These are phyloP conservation scores for Rhabditoides inermis DNA, from an alignment of 2,888 invertebrate species.

Conservation along the genomic window DNA sequence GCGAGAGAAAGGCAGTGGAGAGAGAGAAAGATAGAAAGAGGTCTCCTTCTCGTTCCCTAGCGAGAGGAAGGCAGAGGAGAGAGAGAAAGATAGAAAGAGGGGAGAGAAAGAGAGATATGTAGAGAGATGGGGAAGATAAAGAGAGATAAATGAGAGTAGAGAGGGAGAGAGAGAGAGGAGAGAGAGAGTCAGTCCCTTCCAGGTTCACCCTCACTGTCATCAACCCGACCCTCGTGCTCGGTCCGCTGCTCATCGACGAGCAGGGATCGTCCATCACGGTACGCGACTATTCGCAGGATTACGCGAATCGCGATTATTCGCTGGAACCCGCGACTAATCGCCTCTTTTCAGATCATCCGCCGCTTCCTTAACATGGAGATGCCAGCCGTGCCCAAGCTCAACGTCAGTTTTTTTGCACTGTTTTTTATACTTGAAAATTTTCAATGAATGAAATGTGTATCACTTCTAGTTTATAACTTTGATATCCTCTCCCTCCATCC, in stretches of 20 bases:
- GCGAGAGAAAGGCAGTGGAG: too few species aligned
- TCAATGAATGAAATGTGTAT: conserved; percentile 11
- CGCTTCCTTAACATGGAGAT: conserved; percentile 44
- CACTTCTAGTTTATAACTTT: conserved; percentile 49
- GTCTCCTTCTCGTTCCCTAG: too few species aligned
- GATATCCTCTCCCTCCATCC: too few species aligned
- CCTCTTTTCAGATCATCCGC: conserved; percentile 36
- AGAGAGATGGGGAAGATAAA: conserved; percentile 10
- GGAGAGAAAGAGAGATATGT: conserved; percentile 32
- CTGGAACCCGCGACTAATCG: neutral
- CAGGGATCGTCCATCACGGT: conserved; percentile 48
- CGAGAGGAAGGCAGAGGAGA: conserved; percentile 10
- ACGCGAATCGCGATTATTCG: neutral
- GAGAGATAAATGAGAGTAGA: conserved; percentile 16
- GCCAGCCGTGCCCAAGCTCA: conserved; percentile 51
- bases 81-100: conserved; percentile 4
- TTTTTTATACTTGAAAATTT: conserved; percentile 55
- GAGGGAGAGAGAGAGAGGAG: conserved; percentile 4
- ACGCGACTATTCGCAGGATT: conserved; percentile 4
- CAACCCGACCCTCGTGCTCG: conserved; percentile 58
- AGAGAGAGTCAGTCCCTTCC: conserved; percentile 23
- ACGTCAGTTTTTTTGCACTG: conserved; percentile 46
- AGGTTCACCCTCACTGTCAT: conserved; percentile 57
- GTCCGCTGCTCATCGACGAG: conserved; percentile 54
- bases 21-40: too few species aligned